These are phyloP conservation scores for Cephalotes varians DNA, from an alignment of 2,888 invertebrate genomes.

Conservation along the genomic window DNA sequence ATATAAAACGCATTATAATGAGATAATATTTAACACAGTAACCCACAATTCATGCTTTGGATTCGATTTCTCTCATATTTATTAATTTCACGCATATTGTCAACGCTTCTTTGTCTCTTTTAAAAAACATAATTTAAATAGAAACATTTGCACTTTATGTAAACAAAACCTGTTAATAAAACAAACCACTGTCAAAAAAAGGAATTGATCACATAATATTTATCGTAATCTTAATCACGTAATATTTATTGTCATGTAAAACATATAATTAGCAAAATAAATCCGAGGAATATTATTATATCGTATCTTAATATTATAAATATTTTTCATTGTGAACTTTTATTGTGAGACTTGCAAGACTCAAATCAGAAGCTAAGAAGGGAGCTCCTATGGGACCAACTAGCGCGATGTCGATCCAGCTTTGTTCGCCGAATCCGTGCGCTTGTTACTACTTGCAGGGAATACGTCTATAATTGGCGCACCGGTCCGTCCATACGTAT, in stretches of 20 bases:
- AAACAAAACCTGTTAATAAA: not conserved
- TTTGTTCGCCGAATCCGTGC: not conserved
- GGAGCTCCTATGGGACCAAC: conserved; percentile 69
- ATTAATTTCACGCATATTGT: conserved; percentile 2
- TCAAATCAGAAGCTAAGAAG: conserved; percentile 18
- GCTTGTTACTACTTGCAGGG: conserved; percentile 23
- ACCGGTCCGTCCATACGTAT: conserved; percentile 1
- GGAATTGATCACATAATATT: too few species aligned
- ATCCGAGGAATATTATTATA: not conserved
- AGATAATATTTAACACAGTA: not conserved
- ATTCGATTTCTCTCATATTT: not conserved
- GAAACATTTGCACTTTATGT: not conserved
- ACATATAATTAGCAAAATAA: conserved; percentile 31
- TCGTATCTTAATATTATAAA: not conserved
- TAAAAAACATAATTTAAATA: not conserved
- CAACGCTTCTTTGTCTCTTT: not conserved
- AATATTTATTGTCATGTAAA: not conserved
- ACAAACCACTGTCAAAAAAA: not conserved
- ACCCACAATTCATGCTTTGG: not conserved
- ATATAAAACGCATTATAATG: not conserved
- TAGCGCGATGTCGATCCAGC: conserved; percentile 59
- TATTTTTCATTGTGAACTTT: conserved; percentile 13
- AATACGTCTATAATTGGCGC: conserved; percentile 43
- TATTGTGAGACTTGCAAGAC: not conserved
- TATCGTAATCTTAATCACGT: not conserved